These are phyloP conservation scores for Hermaeophaga mercurialis DNA, from an alignment of 2,888 invertebrate genomes.

Conservation along the genomic window DNA sequence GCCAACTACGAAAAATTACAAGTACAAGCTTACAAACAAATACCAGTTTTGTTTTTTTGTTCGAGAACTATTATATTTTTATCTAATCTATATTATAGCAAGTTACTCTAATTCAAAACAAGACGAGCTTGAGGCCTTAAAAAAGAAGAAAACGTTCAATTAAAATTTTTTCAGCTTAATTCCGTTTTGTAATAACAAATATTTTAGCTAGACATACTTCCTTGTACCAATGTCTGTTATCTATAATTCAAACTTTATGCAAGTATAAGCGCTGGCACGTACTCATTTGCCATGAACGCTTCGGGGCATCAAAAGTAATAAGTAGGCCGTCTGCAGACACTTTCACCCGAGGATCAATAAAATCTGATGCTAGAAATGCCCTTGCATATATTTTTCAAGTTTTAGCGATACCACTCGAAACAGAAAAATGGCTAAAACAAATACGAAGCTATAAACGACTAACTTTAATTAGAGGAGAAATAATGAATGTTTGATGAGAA, in stretches of 20 bases:
- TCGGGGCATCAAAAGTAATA: conserved; percentile 31
- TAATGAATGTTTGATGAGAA: too few species aligned
- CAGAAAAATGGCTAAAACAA: too few species aligned
- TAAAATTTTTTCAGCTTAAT: conserved; percentile 15
- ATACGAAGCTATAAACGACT: too few species aligned
- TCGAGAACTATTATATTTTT: too few species aligned
- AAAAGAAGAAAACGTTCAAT: conserved; percentile 10
- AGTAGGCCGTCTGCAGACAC: conserved; percentile 27
- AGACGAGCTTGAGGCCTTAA: not conserved
- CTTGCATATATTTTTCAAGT: too few species aligned
- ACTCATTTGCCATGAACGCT: conserved; percentile 28
- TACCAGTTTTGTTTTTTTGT: too few species aligned
- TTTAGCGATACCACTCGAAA: too few species aligned
- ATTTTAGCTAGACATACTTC: conserved; percentile 30
- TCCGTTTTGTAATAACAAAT: conserved; percentile 23
- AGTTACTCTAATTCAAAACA: too few species aligned
- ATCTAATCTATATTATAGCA: too few species aligned
- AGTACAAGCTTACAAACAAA: too few species aligned
- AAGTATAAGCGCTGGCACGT: conserved; percentile 26
- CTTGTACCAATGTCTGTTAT: conserved; percentile 6
- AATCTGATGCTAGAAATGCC: not conserved
- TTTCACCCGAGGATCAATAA: conserved; percentile 22
- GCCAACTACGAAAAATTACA: too few species aligned
- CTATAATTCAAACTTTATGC: conserved; percentile 18
- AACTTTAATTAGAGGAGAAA: too few species aligned